These are phyloP conservation scores for Rhegmatorhina hoffmannsi DNA, from an alignment of 2,113 vertebrate genomes.

Conservation along the genomic window DNA sequence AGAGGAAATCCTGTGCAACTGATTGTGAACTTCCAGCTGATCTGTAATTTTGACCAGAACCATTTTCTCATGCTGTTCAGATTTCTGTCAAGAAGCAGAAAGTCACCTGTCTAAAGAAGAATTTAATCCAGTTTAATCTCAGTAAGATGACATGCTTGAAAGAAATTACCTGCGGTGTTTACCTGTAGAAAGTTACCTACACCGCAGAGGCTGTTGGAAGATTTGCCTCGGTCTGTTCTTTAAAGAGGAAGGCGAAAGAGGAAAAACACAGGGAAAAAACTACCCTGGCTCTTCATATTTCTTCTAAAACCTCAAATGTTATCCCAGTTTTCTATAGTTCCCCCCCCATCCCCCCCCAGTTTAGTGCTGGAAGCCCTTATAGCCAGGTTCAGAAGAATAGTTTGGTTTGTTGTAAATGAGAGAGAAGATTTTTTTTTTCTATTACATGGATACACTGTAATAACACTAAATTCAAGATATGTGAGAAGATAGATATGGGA, in stretches of 20 bases:
- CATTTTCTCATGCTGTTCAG: background rate
- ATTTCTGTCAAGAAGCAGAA: slow-evolving; percentile 8
- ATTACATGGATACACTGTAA: background rate
- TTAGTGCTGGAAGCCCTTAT: background rate
- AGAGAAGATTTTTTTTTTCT: slow-evolving; percentile 2
- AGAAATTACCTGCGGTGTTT: background rate
- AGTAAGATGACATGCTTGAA: background rate
- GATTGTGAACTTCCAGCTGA: slow-evolving; percentile 26
- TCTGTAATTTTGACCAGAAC: slow-evolving; percentile 16
- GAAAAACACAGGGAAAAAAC: background rate
- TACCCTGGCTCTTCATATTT: slow-evolving; percentile 21
- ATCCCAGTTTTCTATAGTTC: slow-evolving; percentile 44
- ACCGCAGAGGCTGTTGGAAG: background rate
- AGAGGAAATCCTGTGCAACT: slow-evolving; percentile 2
- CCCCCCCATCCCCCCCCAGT: background rate
- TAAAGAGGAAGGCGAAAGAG: background rate
- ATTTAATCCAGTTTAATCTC: background rate
- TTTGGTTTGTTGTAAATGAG: background rate
- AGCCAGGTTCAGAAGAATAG: background rate
- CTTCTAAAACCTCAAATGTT: slow-evolving; percentile 27
- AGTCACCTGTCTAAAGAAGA: background rate
- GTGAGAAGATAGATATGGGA: background rate
- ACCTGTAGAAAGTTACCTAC: background rate
- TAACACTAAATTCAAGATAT: slow-evolving; percentile 5
- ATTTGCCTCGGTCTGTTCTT: background rate